These are phyloP conservation scores for Drosophila suzukii DNA, from an alignment of 1,140 invertebrate species.

Conservation along the genomic window DNA sequence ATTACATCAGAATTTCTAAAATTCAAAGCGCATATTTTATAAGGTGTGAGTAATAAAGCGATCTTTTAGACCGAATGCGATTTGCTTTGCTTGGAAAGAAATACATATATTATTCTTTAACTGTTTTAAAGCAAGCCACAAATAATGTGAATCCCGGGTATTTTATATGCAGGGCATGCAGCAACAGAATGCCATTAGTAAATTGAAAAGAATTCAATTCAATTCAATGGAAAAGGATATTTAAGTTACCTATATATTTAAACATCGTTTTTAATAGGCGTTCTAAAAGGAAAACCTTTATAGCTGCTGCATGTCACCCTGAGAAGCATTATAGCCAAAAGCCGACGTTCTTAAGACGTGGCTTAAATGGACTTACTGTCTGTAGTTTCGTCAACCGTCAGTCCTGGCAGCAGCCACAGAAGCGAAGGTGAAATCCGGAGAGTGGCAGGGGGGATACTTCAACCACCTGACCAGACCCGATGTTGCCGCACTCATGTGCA, in stretches of 20 bases:
- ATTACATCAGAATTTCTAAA: too few species aligned
- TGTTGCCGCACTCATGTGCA: slow-evolving; percentile 70
- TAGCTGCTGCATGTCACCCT: neutral
- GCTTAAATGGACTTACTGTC: slow-evolving; percentile 46
- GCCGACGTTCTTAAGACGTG: slow-evolving; percentile 61
- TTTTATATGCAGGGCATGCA: neutral
- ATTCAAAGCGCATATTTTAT: too few species aligned
- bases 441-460: neutral
- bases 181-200: neutral
- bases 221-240: neutral
- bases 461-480: neutral
- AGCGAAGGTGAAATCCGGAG: neutral
- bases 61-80: too few species aligned
- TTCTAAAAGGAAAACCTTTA: neutral
- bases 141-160: neutral
- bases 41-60: too few species aligned
- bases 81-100: too few species aligned
- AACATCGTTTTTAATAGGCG: neutral
- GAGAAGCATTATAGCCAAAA: slow-evolving; percentile 36
- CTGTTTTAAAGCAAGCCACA: neutral
- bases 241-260: neutral
- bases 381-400: slow-evolving; percentile 9
- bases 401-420: slow-evolving; percentile 28
- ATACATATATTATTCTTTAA: too few species aligned
- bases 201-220: neutral